Evolutionary conservation across 2,888 invertebrate species (phyloP), one percentile per base, ranked within the genome.

Genomic region (Tanypteryx hageni): DNA sequence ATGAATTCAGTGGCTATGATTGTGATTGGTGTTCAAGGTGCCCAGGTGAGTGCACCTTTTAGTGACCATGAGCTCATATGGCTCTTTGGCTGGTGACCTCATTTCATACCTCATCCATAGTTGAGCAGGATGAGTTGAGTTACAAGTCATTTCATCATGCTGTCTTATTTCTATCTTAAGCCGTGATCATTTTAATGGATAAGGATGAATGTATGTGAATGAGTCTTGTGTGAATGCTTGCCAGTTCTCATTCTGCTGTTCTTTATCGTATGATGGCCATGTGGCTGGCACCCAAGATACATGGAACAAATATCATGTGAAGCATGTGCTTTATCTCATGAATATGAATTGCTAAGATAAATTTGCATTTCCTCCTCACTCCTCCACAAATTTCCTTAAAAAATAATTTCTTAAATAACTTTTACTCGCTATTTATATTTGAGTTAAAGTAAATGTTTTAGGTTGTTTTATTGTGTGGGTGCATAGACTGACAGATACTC

Each of bases 1-100:
- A 89, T 89, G 64, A 64, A 89, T 89, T 89, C 89, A 89, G 64
- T 89, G 89, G 89, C 61, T 89, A 89, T 89, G 89, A 64, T 89
- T 56, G 68, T 89, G 89, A 89, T 89, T 64, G 61, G 64, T 89
- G 89, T 64, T 89, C 61, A 89, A 89, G 89, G 68, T 64, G 64
- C 64, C 44, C 10, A 64, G 44, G 64, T 56, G 44, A 89, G 5
- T 89, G 89, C 89, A 18, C 64, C 64, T 89, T 64, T 64, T 89
- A 61, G 61, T 68, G 89, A 89, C 89, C 44, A 64, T 16, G 44
- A 89, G 68, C 64, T 44, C 64, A 44, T 68, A 64, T 59, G 89
- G 89, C 64, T 89, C 64, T 89, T 89, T 18, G 61, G 89, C 89
- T 68, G 89, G 64, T 89, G 89, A 64, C 89, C 89, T 64, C 61